Percentiles rank a stretch among this genome's conserved stretches.
Conservation (phyloP, 2,888 invertebrate genomes). For the Drosophila percnosoma region DNA sequence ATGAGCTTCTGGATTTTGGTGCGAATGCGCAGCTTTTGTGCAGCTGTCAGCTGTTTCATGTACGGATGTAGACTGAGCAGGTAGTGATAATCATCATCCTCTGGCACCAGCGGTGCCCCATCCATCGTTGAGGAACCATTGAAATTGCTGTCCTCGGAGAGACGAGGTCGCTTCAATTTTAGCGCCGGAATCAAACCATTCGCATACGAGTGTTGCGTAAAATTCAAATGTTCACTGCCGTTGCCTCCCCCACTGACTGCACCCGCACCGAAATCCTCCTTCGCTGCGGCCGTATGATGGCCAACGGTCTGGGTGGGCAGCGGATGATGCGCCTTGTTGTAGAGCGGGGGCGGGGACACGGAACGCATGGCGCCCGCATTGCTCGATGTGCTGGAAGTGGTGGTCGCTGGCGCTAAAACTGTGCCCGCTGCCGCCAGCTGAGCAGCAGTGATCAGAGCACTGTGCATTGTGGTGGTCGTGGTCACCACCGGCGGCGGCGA, state of each 20-base stretch:
- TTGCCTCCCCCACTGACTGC: conserved; percentile 22
- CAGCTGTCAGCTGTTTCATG: conserved; percentile 83
- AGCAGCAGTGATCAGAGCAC: conserved; percentile 43
- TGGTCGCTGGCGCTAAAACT: conserved; percentile 63
- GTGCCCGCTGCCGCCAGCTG: conserved; percentile 59
- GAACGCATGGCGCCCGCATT: conserved; percentile 65
- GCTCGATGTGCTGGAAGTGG: conserved; percentile 57
- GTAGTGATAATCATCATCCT: conserved; percentile 85
- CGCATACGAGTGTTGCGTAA: conserved; percentile 81
- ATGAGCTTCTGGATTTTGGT: conserved; percentile 85
- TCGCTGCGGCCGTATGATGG: conserved; percentile 64
- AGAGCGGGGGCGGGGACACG: conserved; percentile 82
- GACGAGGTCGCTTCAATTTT: conserved; percentile 82
- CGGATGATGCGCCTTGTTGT: conserved; percentile 83
- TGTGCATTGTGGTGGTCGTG: conserved; percentile 58
- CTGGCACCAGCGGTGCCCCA: conserved; percentile 75
- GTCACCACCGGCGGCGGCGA: conserved; percentile 65
- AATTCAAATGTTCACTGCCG: conserved; percentile 76
- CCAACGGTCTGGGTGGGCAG: conserved; percentile 59
- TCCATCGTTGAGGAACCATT: conserved; percentile 84
- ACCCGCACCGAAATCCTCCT: conserved; percentile 68
- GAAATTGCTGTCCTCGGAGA: conserved; percentile 83
- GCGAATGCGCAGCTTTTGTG: conserved; percentile 84
- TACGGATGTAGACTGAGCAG: conserved; percentile 84
- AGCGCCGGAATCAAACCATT: conserved; percentile 82